phyloP scores from a whole-genome alignment of 2,113 vertebrate genomes.

The Kryptolebias marmoratus region DNA sequence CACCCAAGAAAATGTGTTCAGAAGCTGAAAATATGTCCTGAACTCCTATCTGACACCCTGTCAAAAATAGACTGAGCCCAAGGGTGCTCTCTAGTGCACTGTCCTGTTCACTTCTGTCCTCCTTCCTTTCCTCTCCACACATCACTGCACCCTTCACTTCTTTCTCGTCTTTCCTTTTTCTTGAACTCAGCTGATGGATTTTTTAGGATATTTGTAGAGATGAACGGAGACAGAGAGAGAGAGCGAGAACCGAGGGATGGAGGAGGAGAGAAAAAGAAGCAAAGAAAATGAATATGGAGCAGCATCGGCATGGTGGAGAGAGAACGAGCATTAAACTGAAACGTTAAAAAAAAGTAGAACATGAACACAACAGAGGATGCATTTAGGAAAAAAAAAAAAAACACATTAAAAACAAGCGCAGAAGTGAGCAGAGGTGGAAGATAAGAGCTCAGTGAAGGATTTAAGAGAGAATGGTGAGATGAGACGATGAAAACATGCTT shows the following conservation, averaged over 20 bases:
- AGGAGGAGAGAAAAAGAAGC: neutral
- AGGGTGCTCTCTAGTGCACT: conserved; percentile 45
- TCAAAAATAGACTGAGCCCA: conserved; percentile 62
- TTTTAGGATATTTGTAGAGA: neutral
- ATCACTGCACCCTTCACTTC: conserved; percentile 17
- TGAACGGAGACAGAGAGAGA: neutral
- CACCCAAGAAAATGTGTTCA: conserved; percentile 5
- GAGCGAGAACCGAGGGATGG: neutral
- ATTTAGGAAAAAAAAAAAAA: neutral
- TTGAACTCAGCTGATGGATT: conserved; percentile 3
- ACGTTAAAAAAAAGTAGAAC: neutral
- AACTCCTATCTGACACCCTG: conserved; percentile 56
- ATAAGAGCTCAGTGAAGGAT: conserved; percentile 20
- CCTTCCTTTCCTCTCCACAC: conserved; percentile 39
- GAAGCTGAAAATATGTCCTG: conserved; percentile 52
- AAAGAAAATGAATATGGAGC: neutral
- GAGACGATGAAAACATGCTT: conserved; percentile 45
- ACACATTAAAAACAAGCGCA: neutral
- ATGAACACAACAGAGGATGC: too few relatives aligned
- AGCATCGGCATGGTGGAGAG: too few relatives aligned
- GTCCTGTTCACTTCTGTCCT: conserved; percentile 48
- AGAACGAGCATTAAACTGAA: neutral
- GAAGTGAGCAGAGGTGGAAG: neutral
- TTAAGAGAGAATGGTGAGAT: conserved; percentile 21
- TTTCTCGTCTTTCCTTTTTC: neutral